Evolutionary conservation across 2,888 invertebrate genomes (phyloP), one percentile per base, ranked within the genome.

Genomic region (Phyllotreta striolata): DNA sequence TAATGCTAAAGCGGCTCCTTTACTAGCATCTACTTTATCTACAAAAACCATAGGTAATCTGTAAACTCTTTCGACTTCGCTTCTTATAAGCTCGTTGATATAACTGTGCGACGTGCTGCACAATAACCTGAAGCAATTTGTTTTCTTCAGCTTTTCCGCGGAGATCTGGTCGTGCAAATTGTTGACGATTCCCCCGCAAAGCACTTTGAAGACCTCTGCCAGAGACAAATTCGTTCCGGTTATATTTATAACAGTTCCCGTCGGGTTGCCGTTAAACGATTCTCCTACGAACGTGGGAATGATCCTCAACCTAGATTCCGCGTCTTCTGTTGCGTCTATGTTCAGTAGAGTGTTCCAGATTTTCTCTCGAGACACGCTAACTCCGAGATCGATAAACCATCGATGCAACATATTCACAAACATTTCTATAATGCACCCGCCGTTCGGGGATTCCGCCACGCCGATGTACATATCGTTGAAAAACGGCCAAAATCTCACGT

Each of bases 111-210:
- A 91, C 7, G 93, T 93, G 78, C 91, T 91, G 1, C 92, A 92
- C 13, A 93, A 87, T 69, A 94, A 90, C 70, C 90, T 84, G 63
- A 84, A 85, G 41, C 93, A 89, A 57, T 89, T 88, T 51, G 88
- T 87, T 63, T 85, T 84, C 55, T 84, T 81, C 56, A 93, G 82
- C 76, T 89, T 83, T 62, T 89, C 87, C 73, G 87, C 85, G 0
- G 93, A 88, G 90, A 93, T 91, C 91, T 93, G 92, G 66, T 85
- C 82, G 77, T 91, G 88, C 65, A 94, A 81, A 82, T 94, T 94
- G 71, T 87, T 84, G 66, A 93, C 86, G 49, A 94, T 81, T 66
- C 93, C 92, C 64, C 88, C 86, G 79, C 93, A 93, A 0, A 92
- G 79, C 9, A 92, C 87, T 74, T 87, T 84, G 76, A 91, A 93